phyloP scores from a whole-genome alignment of 1,140 invertebrate species.

The Sycobia sp. region DNA sequence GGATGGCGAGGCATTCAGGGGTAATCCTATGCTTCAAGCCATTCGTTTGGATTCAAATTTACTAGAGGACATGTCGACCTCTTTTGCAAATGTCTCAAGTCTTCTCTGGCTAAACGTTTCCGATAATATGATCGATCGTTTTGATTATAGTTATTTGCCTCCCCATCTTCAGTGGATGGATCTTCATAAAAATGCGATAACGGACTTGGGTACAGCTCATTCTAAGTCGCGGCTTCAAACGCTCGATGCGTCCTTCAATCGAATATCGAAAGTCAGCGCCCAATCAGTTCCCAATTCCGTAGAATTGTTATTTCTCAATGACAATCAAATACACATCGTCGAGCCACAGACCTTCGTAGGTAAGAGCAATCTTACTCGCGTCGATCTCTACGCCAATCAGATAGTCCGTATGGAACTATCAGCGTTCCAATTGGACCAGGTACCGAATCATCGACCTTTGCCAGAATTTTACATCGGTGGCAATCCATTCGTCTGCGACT shows the following conservation, averaged over 20 bases:
- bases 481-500: slow-evolving; percentile 88
- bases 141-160: slow-evolving; percentile 82
- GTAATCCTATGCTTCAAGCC: slow-evolving; percentile 76
- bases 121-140: slow-evolving; percentile 80
- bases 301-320: slow-evolving; percentile 80
- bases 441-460: slow-evolving; percentile 66
- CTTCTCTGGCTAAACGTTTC: slow-evolving; percentile 84
- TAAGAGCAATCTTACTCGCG: slow-evolving; percentile 78
- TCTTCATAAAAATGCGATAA: slow-evolving; percentile 80
- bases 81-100: slow-evolving; percentile 75
- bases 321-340: slow-evolving; percentile 77
- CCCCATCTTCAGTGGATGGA: slow-evolving; percentile 80
- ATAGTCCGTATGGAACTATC: slow-evolving; percentile 79
- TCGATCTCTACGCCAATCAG: slow-evolving; percentile 84
- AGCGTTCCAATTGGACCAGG: slow-evolving; percentile 72
- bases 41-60: slow-evolving; percentile 80
- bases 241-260: slow-evolving; percentile 81
- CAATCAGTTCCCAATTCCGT: slow-evolving; percentile 78
- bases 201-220: slow-evolving; percentile 68
- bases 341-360: slow-evolving; percentile 80
- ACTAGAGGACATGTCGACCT: slow-evolving; percentile 75
- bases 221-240: slow-evolving; percentile 67
- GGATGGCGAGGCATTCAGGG: slow-evolving; percentile 76
- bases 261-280: slow-evolving; percentile 71
- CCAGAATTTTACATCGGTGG: slow-evolving; percentile 86